These are phyloP conservation scores for Spodoptera littoralis DNA, from an alignment of 2,888 invertebrate genomes.

Conservation along the genomic window DNA sequence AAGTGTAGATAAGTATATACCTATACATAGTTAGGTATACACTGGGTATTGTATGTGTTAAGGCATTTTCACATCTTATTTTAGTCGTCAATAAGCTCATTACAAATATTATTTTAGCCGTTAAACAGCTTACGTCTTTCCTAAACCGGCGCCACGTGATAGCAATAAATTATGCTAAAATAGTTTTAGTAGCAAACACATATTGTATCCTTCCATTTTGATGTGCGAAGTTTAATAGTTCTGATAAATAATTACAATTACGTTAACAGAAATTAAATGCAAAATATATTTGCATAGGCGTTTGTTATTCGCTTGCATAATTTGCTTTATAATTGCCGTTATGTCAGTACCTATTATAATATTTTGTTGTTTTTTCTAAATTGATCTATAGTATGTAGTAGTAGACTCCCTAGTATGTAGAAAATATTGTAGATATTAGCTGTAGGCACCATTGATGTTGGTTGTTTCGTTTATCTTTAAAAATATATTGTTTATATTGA, in stretches of 20 bases:
- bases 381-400: too few relatives aligned
- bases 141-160: slow-evolving; percentile 40
- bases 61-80: slow-evolving; percentile 11
- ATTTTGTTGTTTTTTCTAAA: too few relatives aligned
- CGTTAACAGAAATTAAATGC: background rate
- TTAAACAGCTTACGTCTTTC: slow-evolving; percentile 36
- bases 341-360: background rate
- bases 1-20: too few relatives aligned
- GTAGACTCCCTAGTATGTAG: too few relatives aligned
- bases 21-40: too few relatives aligned
- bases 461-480: too few relatives aligned
- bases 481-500: too few relatives aligned
- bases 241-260: background rate
- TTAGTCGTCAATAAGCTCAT: slow-evolving; percentile 31
- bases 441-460: too few relatives aligned
- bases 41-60: background rate
- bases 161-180: slow-evolving; percentile 41
- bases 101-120: slow-evolving; percentile 36
- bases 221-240: slow-evolving; percentile 10
- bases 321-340: background rate
- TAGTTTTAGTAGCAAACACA: slow-evolving; percentile 36
- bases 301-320: too few relatives aligned
- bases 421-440: too few relatives aligned
- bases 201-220: slow-evolving; percentile 22
- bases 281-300: too few relatives aligned